Base-by-base conservation (phyloP, 2,113 vertebrate genomes). In the Oncorhynchus kisutch region DNA sequence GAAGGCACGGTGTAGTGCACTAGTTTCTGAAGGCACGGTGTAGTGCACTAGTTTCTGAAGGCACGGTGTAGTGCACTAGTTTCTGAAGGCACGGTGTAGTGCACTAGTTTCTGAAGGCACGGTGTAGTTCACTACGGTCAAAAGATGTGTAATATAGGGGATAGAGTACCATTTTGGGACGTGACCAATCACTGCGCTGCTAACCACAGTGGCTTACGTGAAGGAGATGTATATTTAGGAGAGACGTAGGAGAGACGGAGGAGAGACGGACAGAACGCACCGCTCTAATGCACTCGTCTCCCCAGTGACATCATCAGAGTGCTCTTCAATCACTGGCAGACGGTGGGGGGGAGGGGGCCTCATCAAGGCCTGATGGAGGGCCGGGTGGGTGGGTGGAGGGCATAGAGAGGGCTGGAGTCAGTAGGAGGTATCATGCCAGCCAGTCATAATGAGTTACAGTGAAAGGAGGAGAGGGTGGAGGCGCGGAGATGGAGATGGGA, bases 301-400 rank as follows among this genome's bases (percentile, higher is more conserved):
- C 78, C 74, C 69, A 11, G 78, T 29, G 75, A 83, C 84, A 72
- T 79, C 29, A 75, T 83, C 82, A 76, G 81, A 79, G 77, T 68
- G 67, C 76, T 85, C 82, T 85, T 88, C 84, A 82, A 71, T 85
- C 78, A 82, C 1, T 70, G 65, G 54, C 89, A 87, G 88, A 86
- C 84, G 74, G 85, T 16, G 18, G 51, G 71, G 31, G 31, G 31
- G 29, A 59, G 60, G 67, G 70, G 71, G 49, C 67, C 6, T 12
- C n/a, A n/a, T 5, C 8, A 24, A 2, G 12, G 27, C 34, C 25
- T 25, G 24, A 54, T 11, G 64, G 11, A n/a, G 20, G 51, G 67
- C 48, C 2, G 11, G 24, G 51, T 13, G 29, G 24, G 51, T 13
- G 29, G 39, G 60, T 29, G 60, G 27, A 34, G 34, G 57, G 14